Evolutionary conservation across 2,113 vertebrate species (phyloP), one percentile per base, ranked within the genome.

Genomic region (Ptilonorhynchus violaceus): DNA sequence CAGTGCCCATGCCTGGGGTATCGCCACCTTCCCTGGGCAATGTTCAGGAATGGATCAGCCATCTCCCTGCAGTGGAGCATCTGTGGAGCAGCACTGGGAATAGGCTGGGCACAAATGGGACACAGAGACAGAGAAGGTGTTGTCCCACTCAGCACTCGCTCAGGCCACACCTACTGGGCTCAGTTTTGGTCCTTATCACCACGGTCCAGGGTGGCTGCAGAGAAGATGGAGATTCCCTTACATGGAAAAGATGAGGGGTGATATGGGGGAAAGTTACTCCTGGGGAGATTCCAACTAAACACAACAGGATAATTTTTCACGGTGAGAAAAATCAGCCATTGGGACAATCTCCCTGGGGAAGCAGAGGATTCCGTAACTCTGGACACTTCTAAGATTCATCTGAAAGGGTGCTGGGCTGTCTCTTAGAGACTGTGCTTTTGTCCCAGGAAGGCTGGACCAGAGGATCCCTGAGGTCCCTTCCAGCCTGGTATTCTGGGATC

Each of bases 21-120:
- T 35, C 13, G 3, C 49, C 77, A 24, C 33, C 23, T 35, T 68
- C 60, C 81, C 28, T 39, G 73, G 39, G 35, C 60, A 30, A 6
- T 0, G 7, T 9, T 8, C 28, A 76, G n/a, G 23, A 28, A 47
- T 9, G 27, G 0, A 21, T n/a, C 20, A 25, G 4, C 11, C 27
- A 35, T 27, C 80, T 44, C 31, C 35, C 41, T 25, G 50, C 21
- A 10, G 30, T 1, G 8, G 6, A 80, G 35, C 33, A 8, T 8
- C 69, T 6, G 2, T 24, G 52, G 23, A 15, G 31, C 41, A 62
- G 41, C 47, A 15, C 6, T 5, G 30, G 53, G 35, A 80, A 52
- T 3, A 35, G 44, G 33, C 28, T 42, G 59, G 30, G 55, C 47
- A 63, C 25, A n/a, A 67, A 79, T 0, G 11, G 33, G n/a, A 7